Evolutionary conservation across 2,797 vertebrate species (phyloP), one percentile per base, ranked within the genome.

Genomic region (Pipistrellus pygmaeus): DNA sequence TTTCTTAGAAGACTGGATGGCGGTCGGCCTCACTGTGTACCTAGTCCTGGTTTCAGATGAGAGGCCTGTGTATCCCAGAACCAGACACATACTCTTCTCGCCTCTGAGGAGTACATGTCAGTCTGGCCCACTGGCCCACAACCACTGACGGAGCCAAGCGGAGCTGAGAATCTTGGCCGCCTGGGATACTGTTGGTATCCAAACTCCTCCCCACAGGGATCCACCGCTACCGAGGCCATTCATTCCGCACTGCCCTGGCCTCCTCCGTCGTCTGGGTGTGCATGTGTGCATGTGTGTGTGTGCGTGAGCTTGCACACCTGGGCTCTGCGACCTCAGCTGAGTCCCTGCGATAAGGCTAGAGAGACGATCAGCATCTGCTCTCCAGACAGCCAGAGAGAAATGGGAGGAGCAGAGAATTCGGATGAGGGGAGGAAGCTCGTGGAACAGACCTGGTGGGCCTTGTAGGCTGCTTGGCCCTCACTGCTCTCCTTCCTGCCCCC

Each of bases 61-160:
- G 35, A 96, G 73, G 25, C 51, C 3, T 69, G 30, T n/a, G 12
- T 46, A 88, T 6, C 5, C 76, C 23, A 81, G 11, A 93, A 38
- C 85, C 51, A 85, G 62, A 66, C 48, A 72, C n/a, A 89, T 5
- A 32, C 17, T 30, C 44, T 93, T 66, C 66, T 87, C 44, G 23
- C 38, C 51, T 89, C 41, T 93, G 73, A 78, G 94, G 94, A 88
- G 69, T 86, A 86, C 95, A 82, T 35, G 85, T 64, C 64, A 78
- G 35, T 32, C 60, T 86, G 75, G 83, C 88, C 21, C 57, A 73
- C 21, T 73, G 17, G 75, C 53, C 89, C 23, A 84, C 25, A 78
- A 77, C 14, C 69, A 95, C 76, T 83, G 83, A 91, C 2, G 57
- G 66, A 93, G 60, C 41, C 72, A 91, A 76, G 25, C 8, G 88